These are phyloP conservation scores for Ernsta delagoae DNA, from an alignment of 2,888 invertebrate species.

Conservation along the genomic window DNA sequence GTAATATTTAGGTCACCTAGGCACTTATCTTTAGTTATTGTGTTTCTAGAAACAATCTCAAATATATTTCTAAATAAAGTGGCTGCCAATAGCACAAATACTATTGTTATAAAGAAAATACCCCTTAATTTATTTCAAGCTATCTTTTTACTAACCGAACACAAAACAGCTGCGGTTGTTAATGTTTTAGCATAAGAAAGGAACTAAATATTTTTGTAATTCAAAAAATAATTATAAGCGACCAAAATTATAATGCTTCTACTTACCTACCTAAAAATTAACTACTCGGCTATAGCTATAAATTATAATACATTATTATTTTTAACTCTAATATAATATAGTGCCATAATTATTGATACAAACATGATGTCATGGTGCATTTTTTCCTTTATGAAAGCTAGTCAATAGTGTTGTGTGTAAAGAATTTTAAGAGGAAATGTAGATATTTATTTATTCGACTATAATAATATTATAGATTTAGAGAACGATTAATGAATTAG, in stretches of 20 bases:
- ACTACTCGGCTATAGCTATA: constrained; percentile 28
- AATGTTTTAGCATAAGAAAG: constrained; percentile 60
- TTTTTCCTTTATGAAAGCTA: constrained; percentile 72
- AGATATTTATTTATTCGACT: constrained; percentile 15
- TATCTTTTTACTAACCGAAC: constrained; percentile 48
- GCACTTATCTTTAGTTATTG: too few species aligned
- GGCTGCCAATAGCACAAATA: constrained; percentile 18
- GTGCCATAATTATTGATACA: constrained; percentile 63
- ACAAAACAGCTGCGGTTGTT: constrained; percentile 41
- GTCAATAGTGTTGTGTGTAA: constrained; percentile 57
- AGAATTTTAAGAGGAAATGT: constrained; percentile 41
- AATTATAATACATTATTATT: constrained; percentile 32
- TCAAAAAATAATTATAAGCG: constrained; percentile 50
- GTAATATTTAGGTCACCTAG: too few species aligned
- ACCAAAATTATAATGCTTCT: constrained; percentile 68
- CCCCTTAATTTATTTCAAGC: not conserved
- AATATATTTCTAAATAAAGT: not conserved
- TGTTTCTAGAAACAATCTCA: not conserved
- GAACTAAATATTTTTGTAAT: constrained; percentile 75
- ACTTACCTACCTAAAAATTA: constrained; percentile 26
- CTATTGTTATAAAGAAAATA: not conserved
- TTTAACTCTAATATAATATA: constrained; percentile 47
- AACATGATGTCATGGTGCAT: constrained; percentile 75
- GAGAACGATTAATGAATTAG: not conserved
- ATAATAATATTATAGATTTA: not conserved